Conservation (phyloP, 2,797 vertebrate species). For the Leptatherina wallacei region DNA sequence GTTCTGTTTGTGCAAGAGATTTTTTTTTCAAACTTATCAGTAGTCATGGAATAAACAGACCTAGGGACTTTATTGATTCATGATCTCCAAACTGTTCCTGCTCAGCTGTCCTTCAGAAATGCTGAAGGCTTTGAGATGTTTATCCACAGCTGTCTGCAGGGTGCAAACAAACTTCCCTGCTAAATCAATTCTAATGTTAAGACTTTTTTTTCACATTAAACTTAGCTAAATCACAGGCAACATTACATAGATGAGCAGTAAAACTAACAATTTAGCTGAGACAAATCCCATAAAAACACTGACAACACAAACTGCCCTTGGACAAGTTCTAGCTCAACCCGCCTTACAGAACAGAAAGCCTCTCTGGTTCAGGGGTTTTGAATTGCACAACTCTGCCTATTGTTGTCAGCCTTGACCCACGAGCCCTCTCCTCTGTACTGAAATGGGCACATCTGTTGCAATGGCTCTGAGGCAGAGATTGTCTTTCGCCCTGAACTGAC, state of each 20-base stretch:
- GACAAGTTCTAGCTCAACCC: conserved; percentile 33
- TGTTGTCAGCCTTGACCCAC: conserved; percentile 77
- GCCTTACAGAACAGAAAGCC: conserved; percentile 27
- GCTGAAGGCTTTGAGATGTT: not conserved
- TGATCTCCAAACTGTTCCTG: not conserved
- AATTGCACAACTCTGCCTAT: conserved; percentile 78
- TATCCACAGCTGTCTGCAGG: not conserved
- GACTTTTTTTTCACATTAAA: conserved; percentile 12
- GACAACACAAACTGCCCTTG: conserved; percentile 31
- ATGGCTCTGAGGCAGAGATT: conserved; percentile 77
- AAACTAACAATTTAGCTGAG: conserved; percentile 39
- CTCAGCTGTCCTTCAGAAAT: not conserved
- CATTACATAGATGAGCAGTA: conserved; percentile 22
- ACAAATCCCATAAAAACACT: conserved; percentile 35
- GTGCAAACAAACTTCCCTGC: not conserved
- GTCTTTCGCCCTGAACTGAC: conserved; percentile 70
- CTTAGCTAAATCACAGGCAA: conserved; percentile 9
- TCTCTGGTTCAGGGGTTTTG: conserved; percentile 66
- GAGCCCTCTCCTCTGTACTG: conserved; percentile 67
- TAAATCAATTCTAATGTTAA: not conserved
- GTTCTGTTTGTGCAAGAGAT: conserved; percentile 31
- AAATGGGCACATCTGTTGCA: conserved; percentile 77
- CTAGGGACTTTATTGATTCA: conserved; percentile 28
- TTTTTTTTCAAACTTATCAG: conserved; percentile 23
- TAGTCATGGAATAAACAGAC: conserved; percentile 8